These are phyloP conservation scores for Folsomia manolachei DNA, from an alignment of 2,888 invertebrate genomes.

Conservation along the genomic window DNA sequence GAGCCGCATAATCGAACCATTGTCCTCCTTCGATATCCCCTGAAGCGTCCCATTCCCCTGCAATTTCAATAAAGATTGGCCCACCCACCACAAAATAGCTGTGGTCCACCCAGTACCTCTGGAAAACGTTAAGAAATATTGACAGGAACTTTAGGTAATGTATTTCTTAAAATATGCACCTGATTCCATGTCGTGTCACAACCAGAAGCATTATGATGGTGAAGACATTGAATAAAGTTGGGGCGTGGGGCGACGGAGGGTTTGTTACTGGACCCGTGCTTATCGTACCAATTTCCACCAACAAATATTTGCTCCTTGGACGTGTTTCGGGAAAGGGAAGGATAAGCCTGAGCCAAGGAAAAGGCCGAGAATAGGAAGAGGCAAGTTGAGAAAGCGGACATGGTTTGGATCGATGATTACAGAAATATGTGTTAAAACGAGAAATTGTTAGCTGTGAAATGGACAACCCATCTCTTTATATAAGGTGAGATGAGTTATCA, in stretches of 20 bases:
- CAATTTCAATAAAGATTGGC: conserved; percentile 30
- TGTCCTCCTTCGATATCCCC: conserved; percentile 21
- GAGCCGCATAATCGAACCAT: conserved; percentile 26
- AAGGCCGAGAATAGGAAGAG: too few species aligned
- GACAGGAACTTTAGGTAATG: neutral
- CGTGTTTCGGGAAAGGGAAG: neutral
- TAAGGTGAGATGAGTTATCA: too few species aligned
- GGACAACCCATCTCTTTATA: too few species aligned
- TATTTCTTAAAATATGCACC: neutral
- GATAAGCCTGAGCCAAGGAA: neutral
- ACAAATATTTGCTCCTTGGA: neutral
- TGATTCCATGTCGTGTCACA: conserved; percentile 27
- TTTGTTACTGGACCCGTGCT: neutral
- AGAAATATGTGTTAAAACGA: too few species aligned
- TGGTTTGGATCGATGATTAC: too few species aligned
- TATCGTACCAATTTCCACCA: neutral
- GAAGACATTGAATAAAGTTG: conserved; percentile 28
- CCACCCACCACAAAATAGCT: conserved; percentile 24
- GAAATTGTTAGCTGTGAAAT: too few species aligned
- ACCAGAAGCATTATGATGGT: conserved; percentile 22
- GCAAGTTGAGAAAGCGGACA: too few species aligned
- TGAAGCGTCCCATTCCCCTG: conserved; percentile 31
- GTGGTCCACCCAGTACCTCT: conserved; percentile 29
- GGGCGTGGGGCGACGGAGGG: neutral
- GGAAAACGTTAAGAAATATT: neutral